Evolutionary conservation across 2,113 vertebrate species (phyloP), one percentile per base, ranked within the genome.

Genomic region (Rousettus leschenaultii): DNA sequence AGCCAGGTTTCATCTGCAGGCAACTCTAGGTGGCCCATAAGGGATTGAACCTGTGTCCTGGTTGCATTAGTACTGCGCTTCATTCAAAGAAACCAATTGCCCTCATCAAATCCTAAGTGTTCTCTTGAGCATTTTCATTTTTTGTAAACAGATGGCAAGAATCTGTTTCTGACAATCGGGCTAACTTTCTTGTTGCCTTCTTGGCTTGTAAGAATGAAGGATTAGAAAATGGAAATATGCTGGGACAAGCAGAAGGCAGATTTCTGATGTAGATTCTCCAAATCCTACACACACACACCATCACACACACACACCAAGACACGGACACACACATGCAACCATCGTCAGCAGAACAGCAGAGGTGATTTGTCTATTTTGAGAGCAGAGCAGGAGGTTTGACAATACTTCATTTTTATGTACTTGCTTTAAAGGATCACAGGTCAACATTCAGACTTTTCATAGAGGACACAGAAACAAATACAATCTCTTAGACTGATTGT

Each of bases 401-500:
- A 80, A 84, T 10, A 82, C 26, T 93, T 94, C 95, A 89, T 75
- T 97, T 83, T 93, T 77, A 95, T 40, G 78, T 40, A 75, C 80
- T 96, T 96, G 93, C 89, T 89, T 75, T 68, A 89, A 87, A 61
- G 65, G 63, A 70, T 94, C 94, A 95, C 21, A 75, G 70, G 78
- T 92, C 92, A 97, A 74, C 19, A 0, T 84, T 87, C 48, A 94
- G 74, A 92, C 21, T 92, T 97, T 66, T 95, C 83, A 95, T 59
- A 89, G 66, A 92, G 95, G 90, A 82, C 78, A 70, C 15, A 86
- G 92, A 95, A 89, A 96, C 40, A 97, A 92, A 88, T 91, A 89
- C 48, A 96, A 35, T 93, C 95, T 97, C 86, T 95, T 85, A 84
- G 94, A 85, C 0, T 66, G 68, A 97, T 96, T 97, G 59, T 93